Conservation (phyloP, 2,113 vertebrate genomes). For the Carassius auratus region DNA sequence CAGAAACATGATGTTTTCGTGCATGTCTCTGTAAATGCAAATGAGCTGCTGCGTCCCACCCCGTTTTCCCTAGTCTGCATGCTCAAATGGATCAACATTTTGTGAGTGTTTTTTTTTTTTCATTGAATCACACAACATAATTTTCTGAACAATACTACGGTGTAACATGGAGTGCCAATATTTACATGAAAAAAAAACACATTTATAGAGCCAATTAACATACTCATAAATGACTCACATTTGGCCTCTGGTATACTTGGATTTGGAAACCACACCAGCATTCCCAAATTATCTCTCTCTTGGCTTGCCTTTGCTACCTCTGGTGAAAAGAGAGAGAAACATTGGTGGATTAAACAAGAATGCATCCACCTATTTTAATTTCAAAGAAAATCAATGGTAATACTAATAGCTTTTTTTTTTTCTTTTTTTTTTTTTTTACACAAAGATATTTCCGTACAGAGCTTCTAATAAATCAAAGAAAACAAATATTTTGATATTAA, state of each 20-base stretch:
- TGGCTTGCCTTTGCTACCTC: constrained; percentile 87
- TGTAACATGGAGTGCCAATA: background rate
- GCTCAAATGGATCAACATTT: background rate
- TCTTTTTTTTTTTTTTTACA: too few species aligned
- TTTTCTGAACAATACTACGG: too few species aligned
- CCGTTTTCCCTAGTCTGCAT: background rate
- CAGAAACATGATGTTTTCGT: too few species aligned
- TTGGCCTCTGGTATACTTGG: constrained; percentile 89
- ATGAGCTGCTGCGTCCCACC: too few species aligned
- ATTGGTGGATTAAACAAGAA: background rate
- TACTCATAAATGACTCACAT: constrained; percentile 79
- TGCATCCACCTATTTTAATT: background rate
- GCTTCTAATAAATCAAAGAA: background rate
- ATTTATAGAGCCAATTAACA: background rate
- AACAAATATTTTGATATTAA: background rate
- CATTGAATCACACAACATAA: background rate
- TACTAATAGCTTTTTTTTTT: background rate
- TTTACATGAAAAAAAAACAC: background rate
- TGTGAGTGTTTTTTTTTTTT: background rate
- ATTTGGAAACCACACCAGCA: constrained; percentile 97
- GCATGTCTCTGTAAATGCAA: too few species aligned
- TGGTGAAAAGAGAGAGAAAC: constrained; percentile 64
- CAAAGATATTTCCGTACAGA: background rate
- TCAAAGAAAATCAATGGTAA: background rate
- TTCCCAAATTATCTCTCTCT: constrained; percentile 90